A percentile compares a stretch with the other conserved stretches of the same genome.
Conservation (phyloP, 2,888 invertebrate species). For the Antitype chi region DNA sequence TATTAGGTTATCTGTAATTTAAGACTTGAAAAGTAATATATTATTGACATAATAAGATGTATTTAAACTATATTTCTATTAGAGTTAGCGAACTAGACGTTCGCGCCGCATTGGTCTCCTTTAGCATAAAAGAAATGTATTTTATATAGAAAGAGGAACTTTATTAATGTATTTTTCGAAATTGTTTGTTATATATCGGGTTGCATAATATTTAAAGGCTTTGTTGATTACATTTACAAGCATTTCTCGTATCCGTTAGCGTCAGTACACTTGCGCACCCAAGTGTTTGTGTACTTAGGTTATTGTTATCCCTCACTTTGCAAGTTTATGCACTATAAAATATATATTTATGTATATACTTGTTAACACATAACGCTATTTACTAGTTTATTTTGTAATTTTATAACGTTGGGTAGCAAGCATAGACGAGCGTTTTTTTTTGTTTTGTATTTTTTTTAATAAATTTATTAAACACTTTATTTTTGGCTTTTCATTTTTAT, state of each 20-base stretch:
- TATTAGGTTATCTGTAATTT: constrained; percentile 86
- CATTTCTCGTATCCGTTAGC: constrained; percentile 70
- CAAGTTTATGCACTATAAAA: constrained; percentile 74
- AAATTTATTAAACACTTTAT: constrained; percentile 87
- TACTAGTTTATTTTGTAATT: constrained; percentile 82
- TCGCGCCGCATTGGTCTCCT: constrained; percentile 79
- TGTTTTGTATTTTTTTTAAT: constrained; percentile 85
- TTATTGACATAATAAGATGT: constrained; percentile 75
- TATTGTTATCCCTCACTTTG: constrained; percentile 71
- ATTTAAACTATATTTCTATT: constrained; percentile 71
- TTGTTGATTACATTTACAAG: constrained; percentile 71
- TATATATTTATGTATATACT: constrained; percentile 80
- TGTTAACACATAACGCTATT: constrained; percentile 81
- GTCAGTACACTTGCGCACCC: constrained; percentile 65
- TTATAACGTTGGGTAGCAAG: constrained; percentile 83
- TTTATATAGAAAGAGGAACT: constrained; percentile 79
- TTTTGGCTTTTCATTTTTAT: constrained; percentile 74
- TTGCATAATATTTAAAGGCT: constrained; percentile 71
- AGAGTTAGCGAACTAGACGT: constrained; percentile 67
- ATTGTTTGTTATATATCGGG: constrained; percentile 77
- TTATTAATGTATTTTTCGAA: constrained; percentile 81
- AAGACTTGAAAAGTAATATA: constrained; percentile 86
- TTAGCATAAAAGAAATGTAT: constrained; percentile 78
- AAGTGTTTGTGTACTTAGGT: constrained; percentile 65
- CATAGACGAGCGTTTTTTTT: constrained; percentile 81